These are phyloP conservation scores for Ctenomys sociabilis DNA, from an alignment of 2,113 vertebrate genomes.

Conservation along the genomic window DNA sequence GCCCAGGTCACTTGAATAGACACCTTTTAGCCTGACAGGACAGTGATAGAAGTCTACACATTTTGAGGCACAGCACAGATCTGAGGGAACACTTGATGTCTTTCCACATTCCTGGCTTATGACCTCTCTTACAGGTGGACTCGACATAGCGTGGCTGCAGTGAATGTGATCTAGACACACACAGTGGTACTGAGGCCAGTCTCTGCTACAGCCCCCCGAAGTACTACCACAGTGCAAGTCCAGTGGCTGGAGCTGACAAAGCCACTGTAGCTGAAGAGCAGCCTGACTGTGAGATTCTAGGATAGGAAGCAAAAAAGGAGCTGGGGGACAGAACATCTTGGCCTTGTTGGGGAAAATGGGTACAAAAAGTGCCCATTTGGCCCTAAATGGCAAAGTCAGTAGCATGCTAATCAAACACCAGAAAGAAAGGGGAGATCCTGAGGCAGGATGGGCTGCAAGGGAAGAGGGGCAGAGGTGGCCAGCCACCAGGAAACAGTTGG, in stretches of 20 bases:
- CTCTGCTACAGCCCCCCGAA: no score
- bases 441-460: not conserved
- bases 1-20: not conserved
- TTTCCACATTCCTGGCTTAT: not conserved
- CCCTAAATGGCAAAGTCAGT: not conserved
- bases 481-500: not conserved
- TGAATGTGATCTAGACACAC: not conserved
- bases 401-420: not conserved
- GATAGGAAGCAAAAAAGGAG: not conserved
- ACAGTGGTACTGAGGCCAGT: not conserved
- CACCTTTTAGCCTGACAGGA: not conserved
- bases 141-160: not conserved
- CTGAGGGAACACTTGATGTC: not conserved
- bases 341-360: not conserved
- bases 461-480: no score
- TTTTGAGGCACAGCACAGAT: not conserved
- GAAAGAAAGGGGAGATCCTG: not conserved
- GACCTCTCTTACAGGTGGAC: not conserved
- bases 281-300: not conserved
- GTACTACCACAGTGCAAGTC: not conserved
- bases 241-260: not conserved
- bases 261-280: not conserved
- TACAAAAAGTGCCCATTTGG: not conserved
- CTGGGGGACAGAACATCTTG: rapidly evolving
- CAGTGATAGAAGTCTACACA: not conserved